Conservation (phyloP, 2,113 vertebrate genomes). For the Proterorhinus semilunaris region DNA sequence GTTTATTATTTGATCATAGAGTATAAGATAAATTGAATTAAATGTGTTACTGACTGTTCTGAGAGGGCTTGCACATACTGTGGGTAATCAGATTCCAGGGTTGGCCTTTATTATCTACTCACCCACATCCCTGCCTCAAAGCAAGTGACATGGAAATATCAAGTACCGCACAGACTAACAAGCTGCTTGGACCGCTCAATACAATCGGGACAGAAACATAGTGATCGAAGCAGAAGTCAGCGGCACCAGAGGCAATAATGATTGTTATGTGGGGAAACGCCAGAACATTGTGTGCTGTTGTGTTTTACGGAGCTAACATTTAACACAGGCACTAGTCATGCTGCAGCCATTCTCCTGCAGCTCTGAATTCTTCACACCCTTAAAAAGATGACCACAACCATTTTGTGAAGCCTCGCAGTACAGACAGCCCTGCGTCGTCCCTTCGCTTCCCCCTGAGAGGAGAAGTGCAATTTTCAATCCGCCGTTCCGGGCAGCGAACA, state of each 20-base stretch:
- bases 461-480: conserved; percentile 9
- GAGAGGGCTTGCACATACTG: too few species aligned
- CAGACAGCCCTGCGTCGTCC: conserved; percentile 3
- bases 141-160: background rate
- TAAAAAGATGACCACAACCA: conserved; percentile 1
- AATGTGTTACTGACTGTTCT: too few species aligned
- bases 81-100: too few species aligned
- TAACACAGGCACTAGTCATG: background rate
- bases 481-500: background rate
- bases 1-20: too few species aligned
- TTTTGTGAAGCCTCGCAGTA: background rate
- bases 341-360: background rate
- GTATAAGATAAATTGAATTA: too few species aligned
- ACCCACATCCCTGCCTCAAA: background rate
- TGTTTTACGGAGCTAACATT: conserved; percentile 1
- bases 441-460: background rate
- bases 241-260: background rate
- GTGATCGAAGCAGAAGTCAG: conserved; percentile 37
- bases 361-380: background rate
- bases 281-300: background rate
- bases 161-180: background rate
- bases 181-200: conserved; percentile 28
- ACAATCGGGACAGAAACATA: conserved; percentile 31
- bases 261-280: background rate
- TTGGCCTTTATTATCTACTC: too few species aligned